These are phyloP conservation scores for Papilio demoleus DNA, from an alignment of 2,888 invertebrate species.

Conservation along the genomic window DNA sequence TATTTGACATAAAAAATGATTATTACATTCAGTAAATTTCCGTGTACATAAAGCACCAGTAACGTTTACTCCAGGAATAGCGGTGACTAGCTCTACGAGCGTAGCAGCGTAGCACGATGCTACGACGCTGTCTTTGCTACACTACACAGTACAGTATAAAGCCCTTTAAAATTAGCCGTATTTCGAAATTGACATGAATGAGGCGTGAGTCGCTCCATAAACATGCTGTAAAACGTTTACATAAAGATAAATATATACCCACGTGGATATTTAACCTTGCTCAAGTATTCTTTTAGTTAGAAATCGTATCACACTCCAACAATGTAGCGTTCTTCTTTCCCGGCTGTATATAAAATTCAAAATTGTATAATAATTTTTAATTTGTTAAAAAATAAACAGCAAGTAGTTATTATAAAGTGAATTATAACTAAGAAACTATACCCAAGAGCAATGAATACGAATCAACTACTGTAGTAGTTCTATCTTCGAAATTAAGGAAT, in stretches of 20 bases:
- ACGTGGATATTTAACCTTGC: neutral
- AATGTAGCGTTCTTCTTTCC: neutral
- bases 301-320: neutral
- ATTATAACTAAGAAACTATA: too few species aligned
- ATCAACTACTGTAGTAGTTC: too few species aligned
- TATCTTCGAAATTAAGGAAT: too few species aligned
- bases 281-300: neutral
- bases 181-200: constrained; percentile 4
- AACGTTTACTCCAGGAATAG: constrained; percentile 11
- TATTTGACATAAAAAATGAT: too few species aligned
- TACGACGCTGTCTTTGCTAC: constrained; percentile 34
- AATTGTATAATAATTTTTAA: neutral
- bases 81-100: constrained; percentile 23
- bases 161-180: constrained; percentile 25
- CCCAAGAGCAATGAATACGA: too few species aligned
- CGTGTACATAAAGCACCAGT: neutral
- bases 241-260: neutral
- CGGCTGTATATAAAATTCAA: neutral
- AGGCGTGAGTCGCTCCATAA: neutral
- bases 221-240: neutral
- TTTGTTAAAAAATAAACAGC: neutral
- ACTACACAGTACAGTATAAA: neutral
- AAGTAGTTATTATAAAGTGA: neutral
- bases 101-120: constrained; percentile 29
- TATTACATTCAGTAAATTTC: neutral